These are phyloP conservation scores for Drosophila rufa DNA, from an alignment of 1,140 invertebrate species.

Conservation along the genomic window DNA sequence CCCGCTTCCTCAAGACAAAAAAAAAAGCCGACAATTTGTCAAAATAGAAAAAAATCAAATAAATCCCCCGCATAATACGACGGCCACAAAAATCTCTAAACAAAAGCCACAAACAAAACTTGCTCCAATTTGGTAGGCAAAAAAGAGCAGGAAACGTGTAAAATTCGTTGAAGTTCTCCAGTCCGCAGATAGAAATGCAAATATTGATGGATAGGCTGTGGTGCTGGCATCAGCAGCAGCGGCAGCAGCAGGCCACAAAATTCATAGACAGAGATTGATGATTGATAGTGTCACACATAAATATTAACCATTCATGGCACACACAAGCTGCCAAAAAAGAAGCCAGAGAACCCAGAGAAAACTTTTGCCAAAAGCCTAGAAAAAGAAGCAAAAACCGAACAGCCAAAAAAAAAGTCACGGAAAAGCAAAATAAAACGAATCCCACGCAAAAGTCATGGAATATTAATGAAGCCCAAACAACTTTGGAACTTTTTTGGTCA, in stretches of 20 bases:
- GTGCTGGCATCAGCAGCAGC: constrained; percentile 10
- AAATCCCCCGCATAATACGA: constrained; percentile 21
- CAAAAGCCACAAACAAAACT: constrained; percentile 40
- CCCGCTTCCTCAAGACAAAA: neutral
- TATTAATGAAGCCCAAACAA: constrained; percentile 59
- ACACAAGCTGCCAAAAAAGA: constrained; percentile 48
- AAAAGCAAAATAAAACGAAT: constrained; percentile 40
- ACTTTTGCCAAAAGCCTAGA: constrained; percentile 22
- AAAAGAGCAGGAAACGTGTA: constrained; percentile 28
- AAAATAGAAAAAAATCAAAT: constrained; percentile 32
- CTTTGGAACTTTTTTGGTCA: constrained; percentile 34
- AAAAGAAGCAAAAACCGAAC: constrained; percentile 13
- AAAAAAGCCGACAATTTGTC: constrained; percentile 45
- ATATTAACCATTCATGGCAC: constrained; percentile 78
- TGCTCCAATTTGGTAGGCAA: constrained; percentile 30
- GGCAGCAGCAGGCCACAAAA: constrained; percentile 34
- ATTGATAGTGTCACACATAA: constrained; percentile 76
- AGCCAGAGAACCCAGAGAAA: constrained; percentile 28
- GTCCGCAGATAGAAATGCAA: constrained; percentile 54
- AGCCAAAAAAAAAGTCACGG: constrained; percentile 11
- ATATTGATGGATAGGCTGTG: constrained; percentile 67
- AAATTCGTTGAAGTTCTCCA: constrained; percentile 39
- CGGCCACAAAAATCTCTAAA: constrained; percentile 27
- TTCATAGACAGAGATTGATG: constrained; percentile 64
- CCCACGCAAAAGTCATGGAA: constrained; percentile 73